These are phyloP conservation scores for Pantherophis guttatus DNA, from an alignment of 2,113 vertebrate species.

Conservation along the genomic window DNA sequence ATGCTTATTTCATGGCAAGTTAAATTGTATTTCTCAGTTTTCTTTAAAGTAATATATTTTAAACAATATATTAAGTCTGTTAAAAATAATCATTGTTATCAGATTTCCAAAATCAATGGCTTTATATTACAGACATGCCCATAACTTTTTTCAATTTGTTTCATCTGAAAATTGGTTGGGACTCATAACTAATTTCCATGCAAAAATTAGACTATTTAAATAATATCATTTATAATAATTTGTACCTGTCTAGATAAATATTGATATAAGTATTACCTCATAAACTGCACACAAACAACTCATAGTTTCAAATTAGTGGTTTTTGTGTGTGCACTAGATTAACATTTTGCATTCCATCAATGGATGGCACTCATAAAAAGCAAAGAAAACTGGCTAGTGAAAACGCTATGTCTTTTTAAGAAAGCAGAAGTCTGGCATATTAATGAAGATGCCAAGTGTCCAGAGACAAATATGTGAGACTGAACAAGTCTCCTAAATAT, in stretches of 20 bases:
- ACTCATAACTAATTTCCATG: neutral
- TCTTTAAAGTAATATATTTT: neutral
- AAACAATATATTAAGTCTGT: neutral
- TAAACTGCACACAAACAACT: neutral
- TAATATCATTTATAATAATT: neutral
- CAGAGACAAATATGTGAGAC: neutral
- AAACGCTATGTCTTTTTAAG: neutral
- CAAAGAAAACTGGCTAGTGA: neutral
- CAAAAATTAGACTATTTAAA: neutral
- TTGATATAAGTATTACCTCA: neutral
- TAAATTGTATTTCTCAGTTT: neutral
- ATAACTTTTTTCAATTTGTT: neutral
- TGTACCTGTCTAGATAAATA: neutral
- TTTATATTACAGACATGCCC: neutral
- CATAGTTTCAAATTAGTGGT: neutral
- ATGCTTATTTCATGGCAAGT: neutral
- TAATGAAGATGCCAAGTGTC: neutral
- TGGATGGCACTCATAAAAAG: neutral
- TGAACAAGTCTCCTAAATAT: neutral
- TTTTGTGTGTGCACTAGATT: neutral
- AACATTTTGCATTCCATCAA: neutral
- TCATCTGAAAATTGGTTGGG: neutral
- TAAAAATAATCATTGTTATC: neutral
- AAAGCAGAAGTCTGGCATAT: neutral
- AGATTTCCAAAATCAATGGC: neutral